phyloP scores from a whole-genome alignment of 1,140 invertebrate species.

The Paralvinella palmiformis region DNA sequence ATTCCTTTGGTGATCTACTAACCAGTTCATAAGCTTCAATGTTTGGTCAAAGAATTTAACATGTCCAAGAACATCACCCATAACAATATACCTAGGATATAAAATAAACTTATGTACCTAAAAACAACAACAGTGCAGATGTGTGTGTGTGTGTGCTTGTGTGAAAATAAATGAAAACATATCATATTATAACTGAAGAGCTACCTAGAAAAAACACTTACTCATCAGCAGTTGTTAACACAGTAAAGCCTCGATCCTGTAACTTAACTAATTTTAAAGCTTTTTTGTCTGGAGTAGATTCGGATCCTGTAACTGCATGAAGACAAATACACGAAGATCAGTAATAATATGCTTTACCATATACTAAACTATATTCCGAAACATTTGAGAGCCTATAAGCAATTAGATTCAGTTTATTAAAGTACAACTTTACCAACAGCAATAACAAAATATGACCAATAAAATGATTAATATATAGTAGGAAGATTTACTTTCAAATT shows the following conservation, averaged over 20 bases:
- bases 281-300: slow-evolving; percentile 45
- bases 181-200: not conserved
- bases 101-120: slow-evolving; percentile 4
- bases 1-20: not conserved
- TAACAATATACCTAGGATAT: slow-evolving; percentile 44
- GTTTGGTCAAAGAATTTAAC: slow-evolving; percentile 50
- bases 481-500: too few relatives aligned
- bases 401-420: too few relatives aligned
- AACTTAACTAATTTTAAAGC: slow-evolving; percentile 48
- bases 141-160: not conserved
- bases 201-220: slow-evolving; percentile 23
- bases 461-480: too few relatives aligned
- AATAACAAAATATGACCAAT: too few relatives aligned
- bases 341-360: too few relatives aligned
- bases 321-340: not conserved
- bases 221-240: slow-evolving; percentile 44
- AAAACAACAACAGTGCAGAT: not conserved
- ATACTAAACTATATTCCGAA: too few relatives aligned
- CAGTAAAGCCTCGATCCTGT: slow-evolving; percentile 47
- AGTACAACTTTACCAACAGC: too few relatives aligned
- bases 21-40: slow-evolving; percentile 50
- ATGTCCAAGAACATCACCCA: slow-evolving; percentile 48
- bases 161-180: not conserved
- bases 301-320: slow-evolving; percentile 29
- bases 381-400: too few relatives aligned